phyloP scores from a whole-genome alignment of 2,888 invertebrate species.

The Microdon myrmicae region DNA sequence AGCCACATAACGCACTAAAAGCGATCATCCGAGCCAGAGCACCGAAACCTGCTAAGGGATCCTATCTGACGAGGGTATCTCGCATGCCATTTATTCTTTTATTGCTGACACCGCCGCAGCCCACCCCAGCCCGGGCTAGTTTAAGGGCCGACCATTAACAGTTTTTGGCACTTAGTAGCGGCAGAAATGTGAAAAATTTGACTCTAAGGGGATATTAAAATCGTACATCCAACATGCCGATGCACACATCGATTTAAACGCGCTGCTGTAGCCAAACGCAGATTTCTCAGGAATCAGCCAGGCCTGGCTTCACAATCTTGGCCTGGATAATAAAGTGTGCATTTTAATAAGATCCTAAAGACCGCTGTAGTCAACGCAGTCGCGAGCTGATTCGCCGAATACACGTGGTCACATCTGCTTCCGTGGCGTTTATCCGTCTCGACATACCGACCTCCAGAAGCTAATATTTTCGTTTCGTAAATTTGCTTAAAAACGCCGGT shows the following conservation, averaged over 20 bases:
- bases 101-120: not conserved
- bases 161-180: conserved; percentile 48
- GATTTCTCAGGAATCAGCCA: no score
- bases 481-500: conserved; percentile 46
- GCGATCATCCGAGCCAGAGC: conserved; percentile 27
- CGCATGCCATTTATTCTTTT: conserved; percentile 6
- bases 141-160: conserved; percentile 33
- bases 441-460: conserved; percentile 27
- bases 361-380: no score
- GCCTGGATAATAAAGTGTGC: conserved; percentile 37
- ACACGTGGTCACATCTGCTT: no score
- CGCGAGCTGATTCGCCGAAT: no score
- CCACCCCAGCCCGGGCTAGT: no score
- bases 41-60: conserved; percentile 14
- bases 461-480: conserved; percentile 42
- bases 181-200: conserved; percentile 34
- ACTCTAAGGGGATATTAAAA: conserved; percentile 46
- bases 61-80: no score
- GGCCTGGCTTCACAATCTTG: conserved; percentile 28
- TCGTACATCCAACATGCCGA: conserved; percentile 24
- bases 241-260: conserved; percentile 25
- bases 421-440: not conserved
- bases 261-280: no score
- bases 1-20: conserved; percentile 9
- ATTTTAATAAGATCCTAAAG: conserved; percentile 50